A percentile compares a stretch with the other conserved stretches of the same genome.
Evolutionary conservation across 2,888 invertebrate species (phyloP).

Genomic region (Ochropacha duplaris): DNA sequence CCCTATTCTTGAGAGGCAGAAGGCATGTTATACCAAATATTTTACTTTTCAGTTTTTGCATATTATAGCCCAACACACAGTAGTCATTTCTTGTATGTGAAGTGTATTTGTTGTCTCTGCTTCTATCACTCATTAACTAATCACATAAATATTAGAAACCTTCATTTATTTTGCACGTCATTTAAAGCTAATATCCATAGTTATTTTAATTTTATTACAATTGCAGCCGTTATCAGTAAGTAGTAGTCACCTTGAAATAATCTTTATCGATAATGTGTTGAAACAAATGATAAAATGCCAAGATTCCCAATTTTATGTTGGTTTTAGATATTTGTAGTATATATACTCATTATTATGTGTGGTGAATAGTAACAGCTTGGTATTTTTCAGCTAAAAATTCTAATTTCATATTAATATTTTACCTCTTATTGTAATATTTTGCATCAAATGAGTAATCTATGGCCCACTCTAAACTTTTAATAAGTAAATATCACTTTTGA

Average conservation of each 20-base stretch:
- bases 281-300: neutral
- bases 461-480: neutral
- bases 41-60: neutral
- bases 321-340: neutral
- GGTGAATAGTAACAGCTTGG: neutral
- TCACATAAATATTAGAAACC: neutral
- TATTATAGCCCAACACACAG: neutral
- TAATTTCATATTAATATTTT: neutral
- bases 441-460: neutral
- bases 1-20: neutral
- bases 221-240: conserved; percentile 1
- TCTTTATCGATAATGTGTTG: neutral
- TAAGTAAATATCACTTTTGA: no score
- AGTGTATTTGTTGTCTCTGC: neutral
- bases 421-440: neutral
- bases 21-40: neutral
- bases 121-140: neutral
- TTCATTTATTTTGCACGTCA: neutral
- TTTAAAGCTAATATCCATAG: neutral
- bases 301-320: neutral
- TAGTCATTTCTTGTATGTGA: neutral
- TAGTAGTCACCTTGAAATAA: neutral
- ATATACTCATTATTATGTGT: neutral
- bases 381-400: neutral
- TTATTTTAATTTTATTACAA: neutral